phyloP scores from a whole-genome alignment of 2,888 invertebrate genomes.

The Cremastinae sp. region DNA sequence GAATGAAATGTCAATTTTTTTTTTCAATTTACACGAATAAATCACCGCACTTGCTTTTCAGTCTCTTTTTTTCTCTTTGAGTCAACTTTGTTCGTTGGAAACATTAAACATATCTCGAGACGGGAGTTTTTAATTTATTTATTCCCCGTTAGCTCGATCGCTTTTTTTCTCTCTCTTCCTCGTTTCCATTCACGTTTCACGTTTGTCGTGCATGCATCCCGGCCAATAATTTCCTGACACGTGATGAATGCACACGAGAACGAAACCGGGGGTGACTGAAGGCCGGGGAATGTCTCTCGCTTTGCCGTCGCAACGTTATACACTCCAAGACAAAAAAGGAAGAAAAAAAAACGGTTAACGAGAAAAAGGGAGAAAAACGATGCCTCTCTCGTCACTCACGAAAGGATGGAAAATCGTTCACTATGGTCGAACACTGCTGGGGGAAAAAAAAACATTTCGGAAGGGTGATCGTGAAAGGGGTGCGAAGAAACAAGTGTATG shows the following conservation, averaged over 20 bases:
- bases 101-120: constrained; percentile 4
- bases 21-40: background rate
- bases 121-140: constrained; percentile 32
- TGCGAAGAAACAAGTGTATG: constrained; percentile 40
- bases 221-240: constrained; percentile 58
- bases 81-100: constrained; percentile 7
- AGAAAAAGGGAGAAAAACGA: constrained; percentile 11
- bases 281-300: constrained; percentile 43
- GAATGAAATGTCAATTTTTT: constrained; percentile 2
- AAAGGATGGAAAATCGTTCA: constrained; percentile 48
- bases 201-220: constrained; percentile 38
- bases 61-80: background rate
- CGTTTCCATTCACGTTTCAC: constrained; percentile 29
- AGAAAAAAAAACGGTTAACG: constrained; percentile 33
- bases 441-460: constrained; percentile 27
- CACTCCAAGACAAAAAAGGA: constrained; percentile 19
- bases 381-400: constrained; percentile 50
- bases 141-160: constrained; percentile 17
- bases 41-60: constrained; percentile 15
- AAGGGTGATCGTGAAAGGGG: constrained; percentile 40
- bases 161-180: constrained; percentile 26
- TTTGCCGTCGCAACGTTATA: constrained; percentile 58
- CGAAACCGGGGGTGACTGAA: constrained; percentile 21
- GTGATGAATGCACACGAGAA: constrained; percentile 27
- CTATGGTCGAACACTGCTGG: constrained; percentile 36